phyloP scores from a whole-genome alignment of 2,888 invertebrate species.

The Diarsia mendica region DNA sequence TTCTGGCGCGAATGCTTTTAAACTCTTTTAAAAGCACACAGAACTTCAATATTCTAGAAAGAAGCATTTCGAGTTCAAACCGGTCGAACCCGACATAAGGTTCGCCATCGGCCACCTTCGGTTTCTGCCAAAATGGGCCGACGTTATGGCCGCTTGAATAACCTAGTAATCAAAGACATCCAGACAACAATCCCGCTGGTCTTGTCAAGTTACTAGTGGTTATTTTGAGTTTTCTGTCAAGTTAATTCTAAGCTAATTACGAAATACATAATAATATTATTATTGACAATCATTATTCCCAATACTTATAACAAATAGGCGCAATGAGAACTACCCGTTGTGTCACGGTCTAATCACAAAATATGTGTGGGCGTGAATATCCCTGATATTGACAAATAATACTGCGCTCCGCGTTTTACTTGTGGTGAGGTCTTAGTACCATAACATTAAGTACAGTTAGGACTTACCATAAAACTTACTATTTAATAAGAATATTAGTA shows the following conservation, averaged over 20 bases:
- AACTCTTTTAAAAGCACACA: background rate
- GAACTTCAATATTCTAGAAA: background rate
- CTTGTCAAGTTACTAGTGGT: background rate
- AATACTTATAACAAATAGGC: conserved; percentile 19
- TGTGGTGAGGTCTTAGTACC: background rate
- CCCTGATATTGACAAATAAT: background rate
- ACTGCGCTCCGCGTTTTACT: background rate
- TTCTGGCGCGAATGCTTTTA: background rate
- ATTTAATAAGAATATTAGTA: conserved; percentile 93
- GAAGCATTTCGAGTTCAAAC: background rate
- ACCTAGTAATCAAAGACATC: no score
- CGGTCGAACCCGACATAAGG: background rate
- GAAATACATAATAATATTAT: conserved; percentile 6
- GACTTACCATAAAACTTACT: conserved; percentile 93
- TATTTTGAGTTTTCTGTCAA: conserved; percentile 11
- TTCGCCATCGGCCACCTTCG: background rate
- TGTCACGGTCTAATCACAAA: conserved; percentile 1
- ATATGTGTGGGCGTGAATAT: background rate
- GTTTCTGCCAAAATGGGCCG: background rate
- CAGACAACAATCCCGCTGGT: background rate
- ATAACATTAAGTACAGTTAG: conserved; percentile 50
- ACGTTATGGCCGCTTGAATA: background rate
- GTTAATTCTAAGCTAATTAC: background rate
- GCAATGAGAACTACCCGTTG: background rate
- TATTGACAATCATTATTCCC: conserved; percentile 11